Base-by-base conservation (phyloP, 1,140 invertebrate genomes). In the Alviniconcha marisindica region DNA sequence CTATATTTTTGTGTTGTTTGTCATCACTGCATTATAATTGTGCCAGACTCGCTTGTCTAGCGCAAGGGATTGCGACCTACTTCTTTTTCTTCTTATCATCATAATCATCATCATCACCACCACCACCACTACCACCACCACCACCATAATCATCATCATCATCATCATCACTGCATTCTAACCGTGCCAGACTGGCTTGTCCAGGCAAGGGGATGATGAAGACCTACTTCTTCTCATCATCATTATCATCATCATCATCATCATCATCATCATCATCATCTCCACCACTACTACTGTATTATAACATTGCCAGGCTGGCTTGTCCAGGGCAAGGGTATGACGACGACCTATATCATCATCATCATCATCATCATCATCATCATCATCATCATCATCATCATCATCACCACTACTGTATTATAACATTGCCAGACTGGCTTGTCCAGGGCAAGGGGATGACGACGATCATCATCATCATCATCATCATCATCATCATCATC, bases 401-500 rank as follows among this genome's bases (percentile, higher is more conserved):
- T 36, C 12, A 81, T 31, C 74, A 81, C 36, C 77, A 77, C 63
- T 81, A 66, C n/a, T n/a, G n/a, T n/a, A n/a, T n/a, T n/a, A n/a
- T n/a, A n/a, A n/a, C n/a, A n/a, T n/a, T 28, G 54, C 66, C 21
- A 80, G 54, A 31, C 82, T 48, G n/a, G 83, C 48, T n/a, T n/a
- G n/a, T n/a, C n/a, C n/a, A n/a, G n/a, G n/a, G n/a, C 48, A 84
- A 31, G 18, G 79, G 81, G 69, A 74, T 18, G 31, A 77, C 18
- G 1, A 40, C n/a, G 40, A 10, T n/a, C 66, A 44, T 71, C 54
- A 66, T 69, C 54, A 66, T 42, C 54, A 66, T 44, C 38, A 76
- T 82, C 81, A 82, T 82, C 81, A 82, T 82, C 81, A 82, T 76
- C 81, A 82, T 82, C 81, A n/a, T 81, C 79, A 71, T 81, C 38